Conservation (phyloP, 2,113 vertebrate genomes). For the Festucalex cinctus region DNA sequence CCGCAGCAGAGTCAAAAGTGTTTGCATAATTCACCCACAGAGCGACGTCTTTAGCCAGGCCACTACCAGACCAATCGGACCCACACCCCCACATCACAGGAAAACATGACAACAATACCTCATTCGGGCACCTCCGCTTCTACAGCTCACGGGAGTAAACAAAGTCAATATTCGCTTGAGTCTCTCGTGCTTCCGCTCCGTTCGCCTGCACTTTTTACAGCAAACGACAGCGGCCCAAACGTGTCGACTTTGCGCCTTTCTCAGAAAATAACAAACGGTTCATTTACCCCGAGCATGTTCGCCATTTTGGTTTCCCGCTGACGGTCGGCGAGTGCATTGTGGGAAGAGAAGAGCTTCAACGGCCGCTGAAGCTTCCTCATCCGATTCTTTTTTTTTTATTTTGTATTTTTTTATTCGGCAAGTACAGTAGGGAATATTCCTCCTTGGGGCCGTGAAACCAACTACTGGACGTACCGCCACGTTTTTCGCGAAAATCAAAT, state of each 20-base stretch:
- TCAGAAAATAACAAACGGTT: slow-evolving; percentile 74
- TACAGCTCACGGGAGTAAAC: slow-evolving; percentile 60
- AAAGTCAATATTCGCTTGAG: slow-evolving; percentile 55
- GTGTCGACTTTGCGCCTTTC: slow-evolving; percentile 16
- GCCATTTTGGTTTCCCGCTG: slow-evolving; percentile 96
- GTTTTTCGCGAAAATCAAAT: too few species aligned
- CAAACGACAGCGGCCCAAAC: slow-evolving; percentile 6
- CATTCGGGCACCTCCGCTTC: slow-evolving; percentile 83
- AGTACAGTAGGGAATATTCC: too few species aligned
- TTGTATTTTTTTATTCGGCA: too few species aligned
- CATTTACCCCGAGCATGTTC: slow-evolving; percentile 71
- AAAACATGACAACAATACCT: slow-evolving; percentile 76
- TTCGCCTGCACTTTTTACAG: neutral
- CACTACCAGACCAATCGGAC: slow-evolving; percentile 43
- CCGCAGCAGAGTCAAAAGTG: neutral
- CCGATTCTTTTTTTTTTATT: neutral
- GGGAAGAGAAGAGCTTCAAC: slow-evolving; percentile 66
- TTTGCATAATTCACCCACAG: slow-evolving; percentile 4
- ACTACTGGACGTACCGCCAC: too few species aligned
- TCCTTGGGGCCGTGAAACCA: neutral
- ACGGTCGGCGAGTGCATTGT: slow-evolving; percentile 79
- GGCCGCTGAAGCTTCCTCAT: neutral
- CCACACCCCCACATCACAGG: slow-evolving; percentile 38
- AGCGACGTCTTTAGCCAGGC: slow-evolving; percentile 22
- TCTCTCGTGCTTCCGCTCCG: slow-evolving; percentile 20